Evolutionary conservation across 2,797 vertebrate species (phyloP), one percentile per base, ranked within the genome.

Genomic region (Hypotaenidia okinawae): DNA sequence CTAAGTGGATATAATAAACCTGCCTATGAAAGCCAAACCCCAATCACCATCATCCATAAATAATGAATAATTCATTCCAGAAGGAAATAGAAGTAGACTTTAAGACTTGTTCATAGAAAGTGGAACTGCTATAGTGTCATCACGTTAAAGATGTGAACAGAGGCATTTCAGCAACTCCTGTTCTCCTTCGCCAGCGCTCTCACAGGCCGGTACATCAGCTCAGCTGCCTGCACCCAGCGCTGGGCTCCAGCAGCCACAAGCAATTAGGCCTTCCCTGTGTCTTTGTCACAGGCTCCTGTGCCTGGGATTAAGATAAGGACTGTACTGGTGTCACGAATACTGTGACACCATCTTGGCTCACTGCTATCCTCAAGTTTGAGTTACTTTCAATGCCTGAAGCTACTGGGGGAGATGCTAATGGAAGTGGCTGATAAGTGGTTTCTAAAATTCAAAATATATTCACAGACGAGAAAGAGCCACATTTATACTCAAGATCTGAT

Each of bases 1-100:
- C 74, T 95, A 94, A 96, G 66, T 92, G 89, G 90, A 63, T 84
- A 91, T 87, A 94, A 95, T 82, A 94, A 95, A 95, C 77, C 64
- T 67, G 85, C 37, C 83, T 81, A 83, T 35, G 81, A 87, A 96
- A 96, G 94, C 94, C 95, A 96, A 94, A 91, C 76, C 74, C 67
- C 79, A 83, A 84, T 75, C 90, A 90, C 89, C 72, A 78, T 59
- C 90, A 87, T 27, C 85, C 93, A 82, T 47, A 93, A 93, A 85
- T 79, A 91, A 96, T 89, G 76, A 93, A 94, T 94, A 96, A 96
- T 91, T 94, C 81, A 95, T 49, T 61, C 37, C 59, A 87, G 49
- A 69, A 94, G 49, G 82, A 94, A 91, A 93, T 0, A 76, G 75
- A 87, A 96, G 70, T 57, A 94, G 87, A 89, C 68, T 87, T 66